Evolutionary conservation across 1,140 invertebrate species (phyloP).

Genomic region (Tribolium madens): DNA sequence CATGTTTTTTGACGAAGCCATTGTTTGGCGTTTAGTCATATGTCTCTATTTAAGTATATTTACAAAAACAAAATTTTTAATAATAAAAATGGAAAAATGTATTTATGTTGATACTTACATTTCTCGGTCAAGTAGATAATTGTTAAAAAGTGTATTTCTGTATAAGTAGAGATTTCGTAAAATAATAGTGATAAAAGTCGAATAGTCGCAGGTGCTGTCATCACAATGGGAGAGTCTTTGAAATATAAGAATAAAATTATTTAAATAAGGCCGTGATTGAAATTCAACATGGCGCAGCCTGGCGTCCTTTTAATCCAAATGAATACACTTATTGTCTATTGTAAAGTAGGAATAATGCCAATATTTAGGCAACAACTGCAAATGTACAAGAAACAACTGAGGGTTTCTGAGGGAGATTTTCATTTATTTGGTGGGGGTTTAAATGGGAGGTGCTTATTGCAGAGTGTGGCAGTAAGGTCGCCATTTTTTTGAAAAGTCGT

Average conservation of each 20-base stretch:
- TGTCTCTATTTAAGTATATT: background rate
- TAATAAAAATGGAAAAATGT: no score
- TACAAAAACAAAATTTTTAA: no score
- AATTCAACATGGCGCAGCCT: slow-evolving; percentile 48
- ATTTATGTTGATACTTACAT: no score
- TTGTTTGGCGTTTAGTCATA: slow-evolving; percentile 6
- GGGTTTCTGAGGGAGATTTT: slow-evolving; percentile 35
- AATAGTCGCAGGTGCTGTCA: no score
- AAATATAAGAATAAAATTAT: slow-evolving; percentile 1
- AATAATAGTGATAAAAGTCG: no score
- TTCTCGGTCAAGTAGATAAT: no score
- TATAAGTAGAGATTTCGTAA: no score
- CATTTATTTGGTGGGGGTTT: slow-evolving; percentile 30
- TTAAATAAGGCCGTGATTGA: slow-evolving; percentile 35
- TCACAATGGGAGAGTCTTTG: background rate
- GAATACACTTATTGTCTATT: slow-evolving; percentile 47
- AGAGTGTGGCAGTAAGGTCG: slow-evolving; percentile 6
- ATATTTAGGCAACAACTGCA: slow-evolving; percentile 51
- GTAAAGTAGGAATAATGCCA: slow-evolving; percentile 47
- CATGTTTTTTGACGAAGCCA: background rate
- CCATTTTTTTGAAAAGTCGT: no score
- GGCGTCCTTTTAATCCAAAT: slow-evolving; percentile 41
- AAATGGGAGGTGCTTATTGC: slow-evolving; percentile 40
- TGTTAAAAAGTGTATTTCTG: background rate
- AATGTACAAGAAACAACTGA: slow-evolving; percentile 50